Percentiles rank a stretch among this genome's conserved stretches.
These are phyloP conservation scores for Papilio xuthus DNA, from an alignment of 1,140 invertebrate species.

Conservation along the genomic window DNA sequence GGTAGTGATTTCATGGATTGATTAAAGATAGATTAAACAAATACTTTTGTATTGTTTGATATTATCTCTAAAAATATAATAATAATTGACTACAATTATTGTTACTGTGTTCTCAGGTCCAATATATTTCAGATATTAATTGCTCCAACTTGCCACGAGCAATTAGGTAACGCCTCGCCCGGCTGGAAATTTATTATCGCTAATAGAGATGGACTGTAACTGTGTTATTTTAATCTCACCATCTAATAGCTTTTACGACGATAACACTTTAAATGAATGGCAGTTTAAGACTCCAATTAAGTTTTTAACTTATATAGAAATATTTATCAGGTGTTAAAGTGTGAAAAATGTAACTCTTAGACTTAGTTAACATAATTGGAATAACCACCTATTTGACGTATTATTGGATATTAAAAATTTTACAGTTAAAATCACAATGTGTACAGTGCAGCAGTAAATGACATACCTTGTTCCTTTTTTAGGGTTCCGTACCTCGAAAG, in stretches of 20 bases:
- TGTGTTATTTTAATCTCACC: constrained; percentile 28
- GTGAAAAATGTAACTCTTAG: background rate
- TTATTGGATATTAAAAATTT: too few species aligned
- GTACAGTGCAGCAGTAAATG: too few species aligned
- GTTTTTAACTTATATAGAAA: background rate
- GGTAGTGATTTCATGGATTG: too few species aligned
- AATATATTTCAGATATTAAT: constrained; percentile 21
- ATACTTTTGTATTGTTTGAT: too few species aligned
- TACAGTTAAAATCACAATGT: too few species aligned
- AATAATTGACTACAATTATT: background rate
- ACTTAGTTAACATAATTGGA: too few species aligned
- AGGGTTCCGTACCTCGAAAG: too few species aligned
- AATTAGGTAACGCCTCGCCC: constrained; percentile 15
- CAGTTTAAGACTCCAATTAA: constrained; percentile 18
- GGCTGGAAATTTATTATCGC: constrained; percentile 25
- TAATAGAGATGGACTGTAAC: constrained; percentile 31
- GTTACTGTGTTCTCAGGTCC: background rate
- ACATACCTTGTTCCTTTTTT: too few species aligned
- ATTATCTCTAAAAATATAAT: background rate
- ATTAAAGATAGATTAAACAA: too few species aligned
- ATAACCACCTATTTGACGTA: too few species aligned
- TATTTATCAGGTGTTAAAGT: background rate
- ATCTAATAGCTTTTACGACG: constrained; percentile 34
- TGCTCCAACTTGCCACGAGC: constrained; percentile 21
- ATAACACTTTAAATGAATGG: constrained; percentile 22